Evolutionary conservation across 2,797 vertebrate species (phyloP).

Genomic region (Leucoraja ocellata): DNA sequence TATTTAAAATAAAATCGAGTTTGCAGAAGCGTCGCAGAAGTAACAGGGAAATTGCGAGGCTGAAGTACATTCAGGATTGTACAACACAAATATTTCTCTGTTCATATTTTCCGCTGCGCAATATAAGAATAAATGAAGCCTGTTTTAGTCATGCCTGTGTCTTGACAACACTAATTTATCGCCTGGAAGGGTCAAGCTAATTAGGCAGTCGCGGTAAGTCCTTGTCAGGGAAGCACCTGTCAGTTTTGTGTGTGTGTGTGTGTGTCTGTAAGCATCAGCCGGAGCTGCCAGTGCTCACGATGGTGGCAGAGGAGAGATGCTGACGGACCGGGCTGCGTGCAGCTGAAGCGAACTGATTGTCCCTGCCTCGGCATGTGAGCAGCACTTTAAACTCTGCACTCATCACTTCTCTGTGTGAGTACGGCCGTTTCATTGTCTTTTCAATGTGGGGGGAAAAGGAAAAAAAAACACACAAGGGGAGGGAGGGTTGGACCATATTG

Average conservation of each 20-base stretch:
- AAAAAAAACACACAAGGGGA: too few species aligned
- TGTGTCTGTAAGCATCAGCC: conserved; percentile 44
- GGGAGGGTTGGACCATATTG: too few species aligned
- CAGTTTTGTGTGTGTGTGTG: conserved; percentile 43
- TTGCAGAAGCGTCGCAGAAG: neutral
- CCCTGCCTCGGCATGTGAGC: conserved; percentile 34
- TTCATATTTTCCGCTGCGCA: conserved; percentile 30
- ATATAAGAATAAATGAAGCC: conserved; percentile 41
- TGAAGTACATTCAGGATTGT: neutral
- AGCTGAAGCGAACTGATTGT: conserved; percentile 33
- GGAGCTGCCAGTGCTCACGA: conserved; percentile 34
- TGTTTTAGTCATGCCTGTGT: conserved; percentile 49
- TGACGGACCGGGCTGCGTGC: conserved; percentile 34
- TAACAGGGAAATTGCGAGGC: neutral
- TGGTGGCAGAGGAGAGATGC: conserved; percentile 35
- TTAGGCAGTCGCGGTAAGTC: conserved; percentile 45
- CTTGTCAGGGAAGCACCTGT: conserved; percentile 50
- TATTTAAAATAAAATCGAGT: neutral
- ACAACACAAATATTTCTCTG: conserved; percentile 22
- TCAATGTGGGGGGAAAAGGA: neutral
- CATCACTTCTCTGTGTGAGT: conserved; percentile 28
- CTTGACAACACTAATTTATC: conserved; percentile 54
- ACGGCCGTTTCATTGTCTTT: conserved; percentile 31
- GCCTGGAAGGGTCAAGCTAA: conserved; percentile 53
- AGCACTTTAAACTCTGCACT: conserved; percentile 32